Base-by-base conservation (phyloP, 2,113 vertebrate species). In the Capra hircus region DNA sequence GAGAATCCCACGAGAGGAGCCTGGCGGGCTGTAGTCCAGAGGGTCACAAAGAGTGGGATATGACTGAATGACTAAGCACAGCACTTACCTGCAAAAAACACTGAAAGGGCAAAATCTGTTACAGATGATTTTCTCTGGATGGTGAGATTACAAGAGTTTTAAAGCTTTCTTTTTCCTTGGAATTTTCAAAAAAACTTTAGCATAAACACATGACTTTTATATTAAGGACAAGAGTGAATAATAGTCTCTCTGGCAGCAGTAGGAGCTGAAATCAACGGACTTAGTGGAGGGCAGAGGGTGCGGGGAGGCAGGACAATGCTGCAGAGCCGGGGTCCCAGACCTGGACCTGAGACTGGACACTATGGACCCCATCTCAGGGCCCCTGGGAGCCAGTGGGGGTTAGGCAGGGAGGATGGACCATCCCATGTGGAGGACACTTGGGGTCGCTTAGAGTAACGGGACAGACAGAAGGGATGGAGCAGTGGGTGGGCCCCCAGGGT, bases 181-280 rank as follows among this genome's bases (percentile, higher is more conserved):
- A 28, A n/a, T 53, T 81, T 60, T 28, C 21, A 23, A 45, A 36
- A 59, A 59, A 57, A 36, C 3, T 19, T 59, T 28, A 40, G 8
- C 30, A 60, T 28, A 36, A 62, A 25, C 4, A 40, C 43, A 30
- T 30, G n/a, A 45, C 33, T 59, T 87, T 88, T 50, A 19, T 77
- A 30, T 50, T 36, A 74, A 74, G 62, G 55, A 74, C 14, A 12
- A 12, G 43, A 62, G 25, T 36, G 33, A 40, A 21, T 50, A 4
- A 36, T 62, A 83, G 21, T 13, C 10, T 17, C 23, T 14, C 17
- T 6, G 23, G 4, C 15, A 3, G 6, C 74, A n/a, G 8, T 7
- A 12, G 30, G 57, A 28, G 43, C 55, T 3, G 25, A 16, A 27
- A 52, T 13, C 2, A 4, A 14, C 0, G 1, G 3, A 36, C 16